These are phyloP conservation scores for Pollachius pollachius DNA, from an alignment of 2,113 vertebrate species.

Conservation along the genomic window DNA sequence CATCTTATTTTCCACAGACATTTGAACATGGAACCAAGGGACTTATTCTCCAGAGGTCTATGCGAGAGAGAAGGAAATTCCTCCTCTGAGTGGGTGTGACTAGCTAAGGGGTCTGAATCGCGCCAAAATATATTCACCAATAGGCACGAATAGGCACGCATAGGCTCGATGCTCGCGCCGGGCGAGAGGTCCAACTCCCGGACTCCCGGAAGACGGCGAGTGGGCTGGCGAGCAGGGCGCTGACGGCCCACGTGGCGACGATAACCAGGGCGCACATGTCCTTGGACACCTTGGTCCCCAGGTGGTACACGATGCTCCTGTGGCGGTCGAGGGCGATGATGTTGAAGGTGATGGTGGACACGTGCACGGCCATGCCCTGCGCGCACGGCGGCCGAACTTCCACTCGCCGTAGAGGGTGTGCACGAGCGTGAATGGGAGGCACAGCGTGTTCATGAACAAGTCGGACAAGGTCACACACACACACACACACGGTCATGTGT, in stretches of 20 bases:
- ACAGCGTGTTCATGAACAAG: constrained; percentile 87
- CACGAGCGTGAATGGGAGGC: constrained; percentile 88
- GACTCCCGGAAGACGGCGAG: constrained; percentile 93
- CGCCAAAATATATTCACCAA: too few species aligned
- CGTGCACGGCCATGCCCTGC: constrained; percentile 89
- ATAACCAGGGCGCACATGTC: constrained; percentile 85
- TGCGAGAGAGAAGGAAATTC: too few species aligned
- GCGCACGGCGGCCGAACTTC: constrained; percentile 91
- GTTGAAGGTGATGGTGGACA: constrained; percentile 90
- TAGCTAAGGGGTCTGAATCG: too few species aligned
- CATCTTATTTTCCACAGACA: too few species aligned
- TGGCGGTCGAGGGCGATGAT: constrained; percentile 93
- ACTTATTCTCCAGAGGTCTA: too few species aligned
- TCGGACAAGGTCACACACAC: too few species aligned
- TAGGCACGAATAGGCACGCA: too few species aligned
- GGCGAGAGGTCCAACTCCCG: constrained; percentile 77
- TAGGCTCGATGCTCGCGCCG: constrained; percentile 79
- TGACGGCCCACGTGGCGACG: constrained; percentile 83
- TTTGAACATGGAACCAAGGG: too few species aligned
- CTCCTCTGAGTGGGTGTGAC: too few species aligned
- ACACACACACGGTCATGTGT: too few species aligned
- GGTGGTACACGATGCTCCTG: constrained; percentile 87
- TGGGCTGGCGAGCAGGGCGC: constrained; percentile 87
- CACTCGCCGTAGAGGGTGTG: constrained; percentile 87
- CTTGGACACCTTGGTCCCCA: constrained; percentile 89